Evolutionary conservation across 2,888 invertebrate genomes (phyloP).

Genomic region (Pasiphila rectangulata): DNA sequence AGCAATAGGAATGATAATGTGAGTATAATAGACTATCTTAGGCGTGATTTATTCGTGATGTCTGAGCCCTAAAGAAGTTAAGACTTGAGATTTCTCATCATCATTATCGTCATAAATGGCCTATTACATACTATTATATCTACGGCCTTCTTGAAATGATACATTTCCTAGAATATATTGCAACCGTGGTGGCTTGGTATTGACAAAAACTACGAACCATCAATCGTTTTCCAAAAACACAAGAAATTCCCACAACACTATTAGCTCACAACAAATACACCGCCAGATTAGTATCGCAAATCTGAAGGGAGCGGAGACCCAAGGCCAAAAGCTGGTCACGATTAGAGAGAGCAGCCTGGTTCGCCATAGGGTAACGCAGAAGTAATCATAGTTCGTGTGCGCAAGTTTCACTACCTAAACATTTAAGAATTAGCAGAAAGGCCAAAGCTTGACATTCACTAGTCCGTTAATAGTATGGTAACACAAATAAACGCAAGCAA

Average conservation of each 20-base stretch:
- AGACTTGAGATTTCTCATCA: no score
- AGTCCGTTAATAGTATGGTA: background rate
- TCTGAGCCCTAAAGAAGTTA: no score
- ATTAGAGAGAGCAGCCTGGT: constrained; percentile 58
- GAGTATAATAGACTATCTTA: no score
- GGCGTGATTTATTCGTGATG: no score
- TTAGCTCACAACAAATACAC: constrained; percentile 46
- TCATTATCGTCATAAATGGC: no score
- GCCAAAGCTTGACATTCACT: background rate
- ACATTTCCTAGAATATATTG: no score
- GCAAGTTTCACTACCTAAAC: constrained; percentile 17
- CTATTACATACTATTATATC: no score
- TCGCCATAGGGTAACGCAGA: constrained; percentile 27
- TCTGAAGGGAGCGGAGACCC: constrained; percentile 66
- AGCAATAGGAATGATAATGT: no score
- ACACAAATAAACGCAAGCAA: no score
- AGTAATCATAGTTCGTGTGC: background rate
- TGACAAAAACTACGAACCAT: background rate
- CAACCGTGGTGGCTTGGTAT: no score
- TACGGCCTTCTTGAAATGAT: no score
- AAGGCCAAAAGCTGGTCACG: constrained; percentile 70
- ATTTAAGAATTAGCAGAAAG: background rate
- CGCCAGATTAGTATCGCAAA: constrained; percentile 59
- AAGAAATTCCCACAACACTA: constrained; percentile 40
- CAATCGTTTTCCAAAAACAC: constrained; percentile 1